phyloP scores from a whole-genome alignment of 2,797 vertebrate genomes.

The Myotis findleyi region DNA sequence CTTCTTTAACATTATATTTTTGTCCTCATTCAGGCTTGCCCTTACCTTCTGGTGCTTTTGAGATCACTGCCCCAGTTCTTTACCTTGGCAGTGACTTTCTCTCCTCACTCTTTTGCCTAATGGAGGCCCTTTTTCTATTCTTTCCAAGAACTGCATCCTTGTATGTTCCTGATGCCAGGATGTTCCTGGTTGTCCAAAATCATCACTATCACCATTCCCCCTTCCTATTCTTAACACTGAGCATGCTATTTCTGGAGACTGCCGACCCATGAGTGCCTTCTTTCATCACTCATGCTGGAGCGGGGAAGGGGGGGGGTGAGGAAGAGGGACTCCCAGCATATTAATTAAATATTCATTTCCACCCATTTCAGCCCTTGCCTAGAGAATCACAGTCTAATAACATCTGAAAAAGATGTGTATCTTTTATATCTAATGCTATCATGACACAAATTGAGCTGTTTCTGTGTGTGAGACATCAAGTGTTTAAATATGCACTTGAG shows the following conservation, averaged over 20 bases:
- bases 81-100: not conserved
- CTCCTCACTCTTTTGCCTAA: not conserved
- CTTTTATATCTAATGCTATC: not conserved
- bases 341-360: not conserved
- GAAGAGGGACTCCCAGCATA: not conserved
- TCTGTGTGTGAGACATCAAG: not conserved
- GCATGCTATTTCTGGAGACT: not conserved
- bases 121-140: not conserved
- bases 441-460: not conserved
- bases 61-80: not conserved
- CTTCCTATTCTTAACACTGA: not conserved
- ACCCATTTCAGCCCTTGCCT: not conserved
- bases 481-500: not conserved
- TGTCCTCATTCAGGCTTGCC: not conserved
- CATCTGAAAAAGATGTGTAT: not conserved
- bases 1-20: not conserved
- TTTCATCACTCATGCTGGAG: not conserved
- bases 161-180: not conserved
- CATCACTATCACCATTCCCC: not conserved
- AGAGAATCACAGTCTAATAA: not conserved
- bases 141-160: not conserved
- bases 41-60: not conserved
- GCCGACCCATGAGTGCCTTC: not conserved
- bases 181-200: not conserved
- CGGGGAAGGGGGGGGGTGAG: too few relatives aligned